phyloP scores from a whole-genome alignment of 2,113 vertebrate species.

The Actenoides lindsayi region DNA sequence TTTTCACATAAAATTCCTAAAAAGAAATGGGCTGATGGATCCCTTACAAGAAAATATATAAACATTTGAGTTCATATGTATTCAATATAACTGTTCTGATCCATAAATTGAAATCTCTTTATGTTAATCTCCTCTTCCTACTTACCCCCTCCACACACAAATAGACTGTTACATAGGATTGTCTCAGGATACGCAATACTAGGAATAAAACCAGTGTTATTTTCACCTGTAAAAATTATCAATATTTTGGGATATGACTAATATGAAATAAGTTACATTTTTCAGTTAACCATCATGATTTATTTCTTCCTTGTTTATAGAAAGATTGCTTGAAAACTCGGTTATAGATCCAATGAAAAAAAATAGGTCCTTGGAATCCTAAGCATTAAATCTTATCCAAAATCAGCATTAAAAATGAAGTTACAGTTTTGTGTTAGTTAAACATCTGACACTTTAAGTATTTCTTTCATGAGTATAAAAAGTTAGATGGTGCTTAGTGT shows the following conservation, averaged over 20 bases:
- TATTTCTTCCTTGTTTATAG: background rate
- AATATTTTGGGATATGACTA: background rate
- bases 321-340: background rate
- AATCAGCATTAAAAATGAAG: background rate
- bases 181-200: background rate
- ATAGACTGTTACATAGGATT: background rate
- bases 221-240: background rate
- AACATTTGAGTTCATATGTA: background rate
- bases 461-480: background rate
- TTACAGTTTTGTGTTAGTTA: constrained; percentile 10
- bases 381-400: background rate
- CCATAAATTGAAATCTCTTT: background rate
- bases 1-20: background rate
- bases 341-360: background rate
- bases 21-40: background rate
- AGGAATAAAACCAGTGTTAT: background rate
- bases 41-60: background rate
- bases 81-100: background rate
- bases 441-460: background rate
- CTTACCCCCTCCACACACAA: background rate
- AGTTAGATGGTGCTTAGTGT: background rate
- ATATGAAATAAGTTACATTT: background rate
- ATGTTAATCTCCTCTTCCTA: background rate
- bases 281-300: background rate
- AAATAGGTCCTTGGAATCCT: background rate